Evolutionary conservation across 2,888 invertebrate genomes (phyloP).

Genomic region (Drosophila barbarae): DNA sequence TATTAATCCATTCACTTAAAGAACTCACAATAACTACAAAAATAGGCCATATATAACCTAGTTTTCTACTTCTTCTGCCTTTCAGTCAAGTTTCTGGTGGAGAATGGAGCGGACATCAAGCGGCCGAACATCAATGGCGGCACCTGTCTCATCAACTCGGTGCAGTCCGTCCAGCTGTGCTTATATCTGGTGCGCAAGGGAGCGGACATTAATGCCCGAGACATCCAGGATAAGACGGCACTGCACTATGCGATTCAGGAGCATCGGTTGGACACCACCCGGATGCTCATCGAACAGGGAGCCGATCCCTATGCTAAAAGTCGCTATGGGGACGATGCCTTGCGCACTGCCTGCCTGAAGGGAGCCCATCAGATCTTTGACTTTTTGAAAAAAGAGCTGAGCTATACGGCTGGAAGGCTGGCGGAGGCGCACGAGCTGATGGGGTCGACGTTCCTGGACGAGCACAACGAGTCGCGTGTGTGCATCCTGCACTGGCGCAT

Average conservation of each 20-base stretch:
- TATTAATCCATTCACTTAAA: too few species aligned
- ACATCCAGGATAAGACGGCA: conserved; percentile 94
- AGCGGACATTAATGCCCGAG: conserved; percentile 91
- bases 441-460: conserved; percentile 91
- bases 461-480: conserved; percentile 87
- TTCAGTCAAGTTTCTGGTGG: conserved; percentile 86
- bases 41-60: neutral
- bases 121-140: conserved; percentile 94
- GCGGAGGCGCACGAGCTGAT: conserved; percentile 94
- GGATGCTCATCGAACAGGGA: conserved; percentile 87
- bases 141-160: conserved; percentile 95
- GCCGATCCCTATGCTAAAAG: conserved; percentile 89
- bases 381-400: conserved; percentile 84
- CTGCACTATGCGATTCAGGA: conserved; percentile 96
- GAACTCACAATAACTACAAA: neutral
- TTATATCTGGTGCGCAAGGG: conserved; percentile 89
- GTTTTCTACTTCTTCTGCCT: conserved; percentile 20
- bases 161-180: conserved; percentile 91
- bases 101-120: conserved; percentile 90
- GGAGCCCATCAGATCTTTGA: conserved; percentile 87
- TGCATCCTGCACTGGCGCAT: conserved; percentile 89
- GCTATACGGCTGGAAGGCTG: conserved; percentile 84
- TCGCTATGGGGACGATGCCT: conserved; percentile 92
- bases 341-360: conserved; percentile 91
- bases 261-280: conserved; percentile 90